Evolutionary conservation across 2,888 invertebrate species (phyloP).

Genomic region (Drosophila lacicola): DNA sequence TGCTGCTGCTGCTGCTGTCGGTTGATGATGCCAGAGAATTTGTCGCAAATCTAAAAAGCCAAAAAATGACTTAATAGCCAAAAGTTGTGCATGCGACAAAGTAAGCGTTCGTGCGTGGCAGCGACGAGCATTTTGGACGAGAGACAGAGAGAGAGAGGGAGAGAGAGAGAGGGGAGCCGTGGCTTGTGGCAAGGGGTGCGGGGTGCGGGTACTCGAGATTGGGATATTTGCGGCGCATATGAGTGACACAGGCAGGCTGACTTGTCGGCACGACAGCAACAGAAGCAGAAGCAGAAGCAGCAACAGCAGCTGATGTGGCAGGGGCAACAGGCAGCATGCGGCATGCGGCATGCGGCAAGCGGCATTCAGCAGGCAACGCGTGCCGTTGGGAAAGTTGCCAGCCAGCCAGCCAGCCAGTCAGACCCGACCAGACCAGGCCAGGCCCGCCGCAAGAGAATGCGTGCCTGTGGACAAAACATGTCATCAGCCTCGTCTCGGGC

Average conservation of each 20-base stretch:
- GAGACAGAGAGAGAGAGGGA: not conserved
- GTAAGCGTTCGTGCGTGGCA: slow-evolving; percentile 80
- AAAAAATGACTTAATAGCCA: slow-evolving; percentile 82
- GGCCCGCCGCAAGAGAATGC: slow-evolving; percentile 69
- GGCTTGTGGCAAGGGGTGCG: not conserved
- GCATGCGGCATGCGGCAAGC: slow-evolving; percentile 11
- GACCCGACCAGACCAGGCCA: slow-evolving; percentile 36
- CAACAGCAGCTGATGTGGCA: slow-evolving; percentile 27
- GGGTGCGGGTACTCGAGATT: slow-evolving; percentile 30
- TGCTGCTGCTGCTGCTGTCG: slow-evolving; percentile 21
- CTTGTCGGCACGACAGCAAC: slow-evolving; percentile 59
- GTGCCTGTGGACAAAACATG: slow-evolving; percentile 81
- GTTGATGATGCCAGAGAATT: slow-evolving; percentile 55
- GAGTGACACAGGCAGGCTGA: slow-evolving; percentile 77
- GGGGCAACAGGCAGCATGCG: not conserved
- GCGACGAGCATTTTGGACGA: slow-evolving; percentile 38
- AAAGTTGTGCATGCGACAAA: slow-evolving; percentile 81
- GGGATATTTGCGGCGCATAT: slow-evolving; percentile 79
- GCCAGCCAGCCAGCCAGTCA: slow-evolving; percentile 54
- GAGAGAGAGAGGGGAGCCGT: not conserved
- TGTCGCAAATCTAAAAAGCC: slow-evolving; percentile 81
- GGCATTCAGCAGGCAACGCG: slow-evolving; percentile 55
- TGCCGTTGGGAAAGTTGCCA: slow-evolving; percentile 81
- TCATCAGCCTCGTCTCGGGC: slow-evolving; percentile 73
- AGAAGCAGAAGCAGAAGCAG: slow-evolving; percentile 16